Evolutionary conservation across 1,140 invertebrate species (phyloP), one percentile per base, ranked within the genome.

Genomic region (Sinella curviseta): DNA sequence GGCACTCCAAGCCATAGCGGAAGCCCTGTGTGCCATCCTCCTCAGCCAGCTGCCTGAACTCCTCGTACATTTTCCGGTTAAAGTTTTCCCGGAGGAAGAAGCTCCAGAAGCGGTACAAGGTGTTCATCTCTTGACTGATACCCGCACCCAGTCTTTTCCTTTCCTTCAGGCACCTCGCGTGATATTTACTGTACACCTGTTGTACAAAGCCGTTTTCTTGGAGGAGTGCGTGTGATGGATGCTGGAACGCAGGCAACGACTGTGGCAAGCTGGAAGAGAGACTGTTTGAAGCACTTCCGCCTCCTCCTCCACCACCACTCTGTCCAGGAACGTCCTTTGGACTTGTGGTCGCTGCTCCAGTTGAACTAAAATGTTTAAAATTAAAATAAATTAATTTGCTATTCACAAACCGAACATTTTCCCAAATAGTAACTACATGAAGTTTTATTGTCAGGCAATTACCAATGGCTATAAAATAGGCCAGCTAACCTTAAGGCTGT

Each of bases 21-120:
- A 96, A 97, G 0, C 97, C 96, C 81, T 90, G 91, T 35, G 89
- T 89, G 0, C 96, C 95, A 90, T 99, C 98, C 89, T 99, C 97
- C 76, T 94, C 90, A 4, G 97, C 96, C 75, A 98, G 86, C 65
- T 89, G 90, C 85, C 92, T 92, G 87, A 99, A 99, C 88, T 99
- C 98, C 82, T 94, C 93, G 87, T 99, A 99, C 97, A 99, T 99
- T 83, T 94, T 97, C 84, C 94, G 92, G 88, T 99, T 99, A 88
- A 98, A 99, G 87, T 99, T 97, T 86, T 99, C 97, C 76, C 97
- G 89, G 60, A 99, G 90, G 89, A 99, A 99, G 91, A 99, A 99
- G 30, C 97, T 99, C 98, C 98, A 99, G 89, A 99, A 99, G 79
- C 98, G 90, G 89, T 97, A 98, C 0, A 98, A 89, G 0, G 97